Evolutionary conservation across 64 coral and sea anemone genomes (phyloP), one percentile per base, ranked within the genome.

Genomic region (Porites australiensis): DNA sequence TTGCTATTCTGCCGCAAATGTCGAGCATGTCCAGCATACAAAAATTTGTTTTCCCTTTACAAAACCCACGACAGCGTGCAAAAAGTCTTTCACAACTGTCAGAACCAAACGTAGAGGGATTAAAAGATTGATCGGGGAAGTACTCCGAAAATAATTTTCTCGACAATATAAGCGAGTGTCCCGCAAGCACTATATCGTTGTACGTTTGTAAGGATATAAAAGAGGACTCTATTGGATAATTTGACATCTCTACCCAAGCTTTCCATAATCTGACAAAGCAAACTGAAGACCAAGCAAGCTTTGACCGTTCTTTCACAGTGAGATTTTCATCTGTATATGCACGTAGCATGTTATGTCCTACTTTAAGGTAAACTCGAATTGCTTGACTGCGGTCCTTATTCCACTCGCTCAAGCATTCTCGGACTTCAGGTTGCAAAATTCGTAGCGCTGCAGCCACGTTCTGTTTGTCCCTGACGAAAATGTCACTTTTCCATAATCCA

Each of bases 61-160:
- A 58, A 75, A 87, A 44, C 58, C 74, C 73, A 0, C 91, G 18
- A 3, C 66, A 27, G 3, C 74, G 64, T 5, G 82, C 75, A 79
- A 93, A 93, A 5, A 86, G 62, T 37, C 86, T 68, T 67, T 93
- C 91, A n/a, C 59, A 93, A 13, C 45, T 69, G 61, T 93, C 68
- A 4, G 91, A 93, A 10, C 82, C 91, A 77, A 87, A 93, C 0
- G 46, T 71, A 20, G 13, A 72, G 0, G 72, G 82, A 9, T 87
- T 73, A 67, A 87, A 93, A 44, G 22, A 8, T 15, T 59, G 11
- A 55, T 88, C 23, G 5, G 70, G 53, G 11, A 88, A 75, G 44
- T 75, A 21, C 5, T 19, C 16, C 10, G 82, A 13, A 52, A 51
- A 86, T 16, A 71, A 18, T 71, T 86, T 86, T 58, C 70, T 71